These are phyloP conservation scores for Rhabdomys pumilio DNA, from an alignment of 2,797 vertebrate genomes.

Conservation along the genomic window DNA sequence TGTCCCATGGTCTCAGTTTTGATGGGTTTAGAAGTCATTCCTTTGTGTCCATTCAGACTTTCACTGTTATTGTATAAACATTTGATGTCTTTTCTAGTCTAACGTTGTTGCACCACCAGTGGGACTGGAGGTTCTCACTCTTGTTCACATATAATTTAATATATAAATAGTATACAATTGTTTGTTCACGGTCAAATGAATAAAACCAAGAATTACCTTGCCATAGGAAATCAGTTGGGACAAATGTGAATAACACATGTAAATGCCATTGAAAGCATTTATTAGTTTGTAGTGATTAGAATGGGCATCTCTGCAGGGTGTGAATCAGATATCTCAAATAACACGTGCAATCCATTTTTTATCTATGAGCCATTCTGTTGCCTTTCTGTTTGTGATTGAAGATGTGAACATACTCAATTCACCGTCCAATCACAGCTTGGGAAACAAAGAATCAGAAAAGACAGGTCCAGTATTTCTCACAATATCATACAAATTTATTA, in stretches of 20 bases:
- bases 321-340: conserved; percentile 4
- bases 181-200: neutral
- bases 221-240: neutral
- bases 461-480: neutral
- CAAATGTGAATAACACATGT: neutral
- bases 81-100: neutral
- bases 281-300: neutral
- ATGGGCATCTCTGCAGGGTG: neutral
- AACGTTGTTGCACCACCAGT: neutral
- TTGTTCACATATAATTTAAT: neutral
- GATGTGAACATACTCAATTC: conserved; percentile 5
- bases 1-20: neutral
- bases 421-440: neutral
- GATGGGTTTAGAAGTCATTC: neutral
- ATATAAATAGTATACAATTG: neutral
- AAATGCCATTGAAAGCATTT: neutral
- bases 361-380: neutral
- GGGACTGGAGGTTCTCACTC: neutral
- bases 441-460: conserved; percentile 42
- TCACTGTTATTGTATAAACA: neutral
- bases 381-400: conserved; percentile 29
- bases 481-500: conserved; percentile 1
- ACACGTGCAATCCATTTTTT: neutral
- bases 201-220: neutral
- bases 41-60: neutral